Conservation (phyloP, 2,888 invertebrate species). For the Alentia gelatinosa region DNA sequence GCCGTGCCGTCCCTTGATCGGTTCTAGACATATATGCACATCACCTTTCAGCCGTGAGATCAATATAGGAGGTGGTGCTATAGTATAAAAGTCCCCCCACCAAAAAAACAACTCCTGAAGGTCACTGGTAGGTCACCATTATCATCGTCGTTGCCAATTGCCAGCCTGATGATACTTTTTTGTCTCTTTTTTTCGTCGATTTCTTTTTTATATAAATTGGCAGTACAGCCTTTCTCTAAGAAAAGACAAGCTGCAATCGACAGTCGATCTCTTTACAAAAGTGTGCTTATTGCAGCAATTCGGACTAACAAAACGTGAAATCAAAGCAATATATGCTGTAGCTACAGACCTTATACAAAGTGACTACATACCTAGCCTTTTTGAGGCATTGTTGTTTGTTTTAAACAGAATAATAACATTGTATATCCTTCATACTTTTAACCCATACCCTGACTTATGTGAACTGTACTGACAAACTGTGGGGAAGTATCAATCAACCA, state of each 20-base stretch:
- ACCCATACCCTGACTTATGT: slow-evolving; percentile 31
- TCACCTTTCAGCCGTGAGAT: slow-evolving; percentile 46
- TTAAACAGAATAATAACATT: not conserved
- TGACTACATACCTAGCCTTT: not conserved
- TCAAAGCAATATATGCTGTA: not conserved
- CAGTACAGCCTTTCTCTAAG: not conserved
- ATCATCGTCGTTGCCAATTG: not conserved
- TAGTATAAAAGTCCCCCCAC: slow-evolving; percentile 21
- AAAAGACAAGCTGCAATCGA: not conserved
- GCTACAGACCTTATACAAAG: slow-evolving; percentile 1
- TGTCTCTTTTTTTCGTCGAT: not conserved
- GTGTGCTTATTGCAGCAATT: slow-evolving; percentile 36
- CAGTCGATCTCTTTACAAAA: slow-evolving; percentile 11
- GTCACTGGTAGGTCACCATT: not conserved
- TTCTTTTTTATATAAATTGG: slow-evolving; percentile 21
- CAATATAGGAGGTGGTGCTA: not conserved
- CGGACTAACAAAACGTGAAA: not conserved
- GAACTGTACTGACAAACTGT: slow-evolving; percentile 14
- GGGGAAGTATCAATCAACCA: not conserved
- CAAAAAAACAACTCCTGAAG: not conserved
- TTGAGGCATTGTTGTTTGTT: not conserved
- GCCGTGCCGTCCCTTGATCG: not conserved
- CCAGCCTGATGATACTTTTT: not conserved
- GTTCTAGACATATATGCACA: not conserved
- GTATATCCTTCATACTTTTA: not conserved